Base-by-base conservation (phyloP, 1,140 invertebrate species). In the Drosophila asahinai region DNA sequence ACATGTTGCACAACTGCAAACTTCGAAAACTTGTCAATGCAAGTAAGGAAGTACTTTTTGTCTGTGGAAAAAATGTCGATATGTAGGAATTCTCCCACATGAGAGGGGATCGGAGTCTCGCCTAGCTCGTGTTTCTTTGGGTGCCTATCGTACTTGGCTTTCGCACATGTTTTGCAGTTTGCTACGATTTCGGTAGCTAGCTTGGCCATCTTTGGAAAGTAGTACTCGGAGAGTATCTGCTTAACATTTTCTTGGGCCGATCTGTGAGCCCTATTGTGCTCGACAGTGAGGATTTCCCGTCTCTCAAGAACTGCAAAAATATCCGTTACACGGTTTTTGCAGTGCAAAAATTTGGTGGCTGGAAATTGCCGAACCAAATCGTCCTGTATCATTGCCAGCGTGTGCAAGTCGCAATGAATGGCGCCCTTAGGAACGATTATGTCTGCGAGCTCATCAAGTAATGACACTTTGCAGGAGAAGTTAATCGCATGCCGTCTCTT, bases 131-230 rank as follows among this genome's bases (percentile, higher is more conserved):
- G 45, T 36, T 55, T 55, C 15, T 54, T 62, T 1, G 42, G 42
- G n/a, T 62, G 60, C 45, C 60, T 62, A 27, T 62, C 60, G 19
- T 40, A 48, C 12, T 55, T 62, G 7, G 54, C 49, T 19, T 36
- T 55, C 3, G 55, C 30, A 33, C 65, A 68, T 7, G 58, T 71
- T 48, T 62, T 67, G 40, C 78, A 80, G 17, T 79, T 79, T 27
- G 17, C 9, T 7, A 48, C 60, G 11, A 79, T 51, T 65, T 70
- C 64, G 38, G 52, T 64, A 38, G 55, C 33, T 65, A 15, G 63
- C 22, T 45, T 60, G 12, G 65, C 43, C 65, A 67, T 67, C 12
- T 67, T 67, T 27, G 65, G 54, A 30, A 67, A 67, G 38, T 59
- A 67, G 43, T 61, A 61, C 22, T 61, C 58, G 36, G 48, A 55